Percentiles rank a stretch among this genome's conserved stretches.
Evolutionary conservation across 2,888 invertebrate genomes (phyloP).

Genomic region (Lycophotia porphyrea): DNA sequence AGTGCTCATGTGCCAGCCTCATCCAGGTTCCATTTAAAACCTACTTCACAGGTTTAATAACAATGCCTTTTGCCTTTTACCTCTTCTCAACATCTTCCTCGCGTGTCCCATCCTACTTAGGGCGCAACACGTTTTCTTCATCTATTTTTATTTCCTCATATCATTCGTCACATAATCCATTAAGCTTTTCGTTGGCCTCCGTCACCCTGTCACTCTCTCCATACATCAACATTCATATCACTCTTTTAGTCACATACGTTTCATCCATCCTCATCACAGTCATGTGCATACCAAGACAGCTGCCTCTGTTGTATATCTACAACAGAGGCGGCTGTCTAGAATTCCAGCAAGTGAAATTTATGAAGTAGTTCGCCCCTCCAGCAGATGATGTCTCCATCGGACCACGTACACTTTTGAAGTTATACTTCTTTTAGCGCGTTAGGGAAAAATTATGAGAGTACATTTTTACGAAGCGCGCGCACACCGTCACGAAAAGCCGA

Average conservation of each 20-base stretch:
- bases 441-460: no score
- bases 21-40: background rate
- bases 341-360: no score
- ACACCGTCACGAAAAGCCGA: no score
- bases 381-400: no score
- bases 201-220: background rate
- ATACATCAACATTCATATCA: background rate
- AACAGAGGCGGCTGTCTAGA: no score
- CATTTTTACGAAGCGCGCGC: no score
- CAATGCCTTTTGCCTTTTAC: background rate
- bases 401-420: no score
- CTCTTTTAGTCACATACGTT: background rate
- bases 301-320: no score
- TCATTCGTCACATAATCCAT: background rate
- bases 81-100: background rate
- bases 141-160: background rate
- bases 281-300: background rate
- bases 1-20: background rate
- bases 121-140: background rate
- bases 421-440: no score
- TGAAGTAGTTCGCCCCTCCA: no score
- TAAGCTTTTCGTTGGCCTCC: background rate
- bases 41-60: background rate
- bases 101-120: background rate
- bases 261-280: background rate